Base-by-base conservation (phyloP, 2,797 vertebrate species). In the Malacoctenus gilli region DNA sequence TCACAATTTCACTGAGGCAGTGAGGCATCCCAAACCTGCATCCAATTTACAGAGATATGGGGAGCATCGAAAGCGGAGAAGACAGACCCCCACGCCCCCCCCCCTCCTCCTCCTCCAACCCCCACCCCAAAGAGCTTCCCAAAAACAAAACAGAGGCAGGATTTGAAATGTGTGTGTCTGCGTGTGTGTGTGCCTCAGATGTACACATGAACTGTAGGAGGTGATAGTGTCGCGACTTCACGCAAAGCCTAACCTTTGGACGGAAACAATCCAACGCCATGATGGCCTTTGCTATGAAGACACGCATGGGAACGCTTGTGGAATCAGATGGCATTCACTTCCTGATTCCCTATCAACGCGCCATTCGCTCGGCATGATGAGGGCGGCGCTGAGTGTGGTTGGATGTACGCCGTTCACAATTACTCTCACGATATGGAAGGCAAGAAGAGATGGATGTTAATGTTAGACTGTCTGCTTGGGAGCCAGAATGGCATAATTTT, bases 321-420 rank as follows among this genome's bases (percentile, higher is more conserved):
- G 78, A 85, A 90, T 90, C 86, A 91, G 90, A 89, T 92, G 90
- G 84, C 87, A 88, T 91, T 91, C 89, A 89, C 65, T 64, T 59
- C 53, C 73, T 73, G 77, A 89, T 87, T 90, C 77, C 42, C 73
- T 79, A 88, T 89, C 89, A 77, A 61, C 72, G 60, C 36, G 18
- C 52, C 67, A 66, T 81, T 73, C 39, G 12, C 71, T 78, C 71
- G 72, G 55, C 66, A 56, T 77, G 72, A 83, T 85, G 67, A 61
- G 34, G 51, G 56, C 10, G 41, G 43, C 11, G 5, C 48, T 9
- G 21, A 65, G 63, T 67, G 56, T 71, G 79, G 73, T 74, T 62
- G 57, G 60, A 76, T 79, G 70, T 68, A 80, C 56, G 59, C 61
- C 79, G 60, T 70, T 83, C 28, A 66, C 68, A 77, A 83, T 87